Percentiles rank a stretch among this genome's conserved stretches.
phyloP scores from a whole-genome alignment of 2,113 vertebrate species.

The Hippocampus guttulatus region DNA sequence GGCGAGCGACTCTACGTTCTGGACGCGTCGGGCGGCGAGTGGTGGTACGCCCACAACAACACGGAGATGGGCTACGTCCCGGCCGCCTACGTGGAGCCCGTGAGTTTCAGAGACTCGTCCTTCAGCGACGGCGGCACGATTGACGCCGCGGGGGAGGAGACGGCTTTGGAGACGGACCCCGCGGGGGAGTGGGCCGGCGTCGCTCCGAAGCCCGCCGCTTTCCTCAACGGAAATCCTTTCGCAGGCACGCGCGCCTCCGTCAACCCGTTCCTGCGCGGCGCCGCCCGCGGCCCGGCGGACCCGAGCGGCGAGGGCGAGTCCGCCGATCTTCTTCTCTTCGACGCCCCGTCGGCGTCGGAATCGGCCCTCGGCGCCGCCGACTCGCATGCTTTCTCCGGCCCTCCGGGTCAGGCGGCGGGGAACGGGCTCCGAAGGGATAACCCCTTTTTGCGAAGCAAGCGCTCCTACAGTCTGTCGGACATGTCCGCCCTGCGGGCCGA shows the following conservation, averaged over 20 bases:
- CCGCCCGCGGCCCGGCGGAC: constrained; percentile 47
- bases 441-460: constrained; percentile 92
- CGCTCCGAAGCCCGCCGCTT: constrained; percentile 59
- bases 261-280: constrained; percentile 85
- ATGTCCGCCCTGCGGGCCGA: constrained; percentile 87
- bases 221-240: constrained; percentile 83
- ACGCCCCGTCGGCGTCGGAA: constrained; percentile 61
- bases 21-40: constrained; percentile 88
- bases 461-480: constrained; percentile 94
- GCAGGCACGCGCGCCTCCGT: constrained; percentile 73
- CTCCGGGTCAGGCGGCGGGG: constrained; percentile 42
- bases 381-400: constrained; percentile 73
- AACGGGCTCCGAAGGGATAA: constrained; percentile 77
- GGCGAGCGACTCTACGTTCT: constrained; percentile 91
- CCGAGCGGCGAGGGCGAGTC: constrained; percentile 64
- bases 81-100: constrained; percentile 85
- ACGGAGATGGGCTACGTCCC: constrained; percentile 98
- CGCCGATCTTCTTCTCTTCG: constrained; percentile 81
- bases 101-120: constrained; percentile 79
- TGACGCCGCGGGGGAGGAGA: constrained; percentile 80
- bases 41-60: constrained; percentile 99
- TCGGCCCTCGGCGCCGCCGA: constrained; percentile 50
- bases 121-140: constrained; percentile 91
- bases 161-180: constrained; percentile 79
- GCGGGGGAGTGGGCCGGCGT: constrained; percentile 78